Evolutionary conservation across 2,113 vertebrate genomes (phyloP).

Genomic region (Megaceryle torquata): DNA sequence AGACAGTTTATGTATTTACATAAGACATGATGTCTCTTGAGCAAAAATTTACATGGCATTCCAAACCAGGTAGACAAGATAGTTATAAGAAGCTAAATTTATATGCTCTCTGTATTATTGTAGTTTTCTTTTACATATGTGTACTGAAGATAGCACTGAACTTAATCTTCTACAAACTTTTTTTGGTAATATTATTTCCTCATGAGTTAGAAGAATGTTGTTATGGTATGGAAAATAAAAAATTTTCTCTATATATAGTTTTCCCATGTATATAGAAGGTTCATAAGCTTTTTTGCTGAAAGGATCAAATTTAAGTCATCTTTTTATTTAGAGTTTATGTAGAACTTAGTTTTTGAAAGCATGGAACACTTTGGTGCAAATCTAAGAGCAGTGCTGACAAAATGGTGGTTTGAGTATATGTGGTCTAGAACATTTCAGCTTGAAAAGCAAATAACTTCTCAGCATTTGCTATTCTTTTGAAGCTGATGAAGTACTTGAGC

Average conservation of each 20-base stretch:
- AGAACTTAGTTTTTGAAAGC: background rate
- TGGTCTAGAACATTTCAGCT: background rate
- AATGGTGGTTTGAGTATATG: background rate
- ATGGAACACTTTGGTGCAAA: background rate
- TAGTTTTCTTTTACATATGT: background rate
- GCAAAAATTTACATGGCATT: background rate
- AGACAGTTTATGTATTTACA: background rate
- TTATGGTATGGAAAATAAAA: background rate
- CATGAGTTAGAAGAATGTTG: background rate
- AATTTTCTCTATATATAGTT: background rate
- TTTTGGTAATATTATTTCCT: background rate
- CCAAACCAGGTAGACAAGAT: background rate
- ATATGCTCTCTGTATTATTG: background rate
- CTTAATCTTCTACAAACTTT: background rate
- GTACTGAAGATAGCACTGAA: background rate
- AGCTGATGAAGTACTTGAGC: background rate
- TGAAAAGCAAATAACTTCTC: background rate
- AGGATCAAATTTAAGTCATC: background rate
- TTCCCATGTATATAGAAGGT: background rate
- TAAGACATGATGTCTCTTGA: background rate
- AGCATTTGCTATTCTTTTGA: background rate
- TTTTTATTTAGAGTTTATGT: background rate
- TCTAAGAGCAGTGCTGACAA: background rate
- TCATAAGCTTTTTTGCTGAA: background rate
- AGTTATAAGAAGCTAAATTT: background rate